phyloP scores from a whole-genome alignment of 2,113 vertebrate genomes.

The Mustela lutreola region DNA sequence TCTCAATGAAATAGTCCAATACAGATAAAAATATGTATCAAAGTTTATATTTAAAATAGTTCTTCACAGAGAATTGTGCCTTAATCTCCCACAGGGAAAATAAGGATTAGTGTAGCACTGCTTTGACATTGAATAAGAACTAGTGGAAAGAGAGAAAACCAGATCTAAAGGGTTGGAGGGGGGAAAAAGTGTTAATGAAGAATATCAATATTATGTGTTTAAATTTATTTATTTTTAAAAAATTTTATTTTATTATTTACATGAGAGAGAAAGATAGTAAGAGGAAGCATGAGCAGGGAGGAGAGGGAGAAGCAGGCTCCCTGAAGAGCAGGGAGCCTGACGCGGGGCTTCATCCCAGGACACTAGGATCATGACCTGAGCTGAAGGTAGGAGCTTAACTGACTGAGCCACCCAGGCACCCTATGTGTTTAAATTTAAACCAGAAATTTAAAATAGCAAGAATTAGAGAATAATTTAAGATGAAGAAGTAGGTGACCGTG shows the following conservation, averaged over 20 bases:
- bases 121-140: background rate
- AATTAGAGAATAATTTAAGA: background rate
- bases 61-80: background rate
- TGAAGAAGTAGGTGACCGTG: background rate
- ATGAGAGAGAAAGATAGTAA: too few relatives aligned
- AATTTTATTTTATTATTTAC: too few relatives aligned
- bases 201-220: background rate
- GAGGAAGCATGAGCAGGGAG: too few relatives aligned
- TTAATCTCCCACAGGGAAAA: background rate
- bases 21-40: background rate
- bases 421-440: background rate
- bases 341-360: too few relatives aligned
- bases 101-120: background rate
- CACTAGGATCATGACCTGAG: too few relatives aligned
- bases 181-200: background rate
- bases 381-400: too few relatives aligned
- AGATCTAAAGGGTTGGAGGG: background rate
- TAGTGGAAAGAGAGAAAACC: background rate
- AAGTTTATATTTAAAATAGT: background rate
- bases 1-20: background rate
- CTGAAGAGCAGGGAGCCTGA: too few relatives aligned
- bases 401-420: too few relatives aligned
- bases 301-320: too few relatives aligned
- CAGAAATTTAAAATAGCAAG: background rate
- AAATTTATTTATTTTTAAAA: background rate